Conservation (phyloP, 92 coral and sea anemone species). For the Blastomussa wellsi region DNA sequence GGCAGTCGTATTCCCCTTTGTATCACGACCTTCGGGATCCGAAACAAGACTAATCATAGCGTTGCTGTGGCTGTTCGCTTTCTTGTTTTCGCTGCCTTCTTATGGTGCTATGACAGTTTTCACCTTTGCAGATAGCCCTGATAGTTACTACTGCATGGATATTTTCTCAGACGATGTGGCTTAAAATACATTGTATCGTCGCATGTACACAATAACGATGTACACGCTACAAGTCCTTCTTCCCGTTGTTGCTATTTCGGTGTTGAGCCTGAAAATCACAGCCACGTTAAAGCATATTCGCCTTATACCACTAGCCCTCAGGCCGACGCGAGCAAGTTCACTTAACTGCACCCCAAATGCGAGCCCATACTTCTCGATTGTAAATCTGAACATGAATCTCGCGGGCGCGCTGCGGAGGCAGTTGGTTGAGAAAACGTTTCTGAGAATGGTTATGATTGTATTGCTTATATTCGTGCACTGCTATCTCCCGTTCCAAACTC, state of each 20-base stretch:
- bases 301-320: conserved; percentile 62
- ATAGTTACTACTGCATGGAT: conserved; percentile 49
- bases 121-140: background rate
- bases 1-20: conserved; percentile 78
- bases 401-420: conserved; percentile 61
- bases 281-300: conserved; percentile 65
- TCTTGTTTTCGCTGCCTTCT: conserved; percentile 69
- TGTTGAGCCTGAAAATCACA: conserved; percentile 66
- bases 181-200: conserved; percentile 38
- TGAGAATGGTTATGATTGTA: conserved; percentile 71
- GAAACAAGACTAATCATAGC: conserved; percentile 69
- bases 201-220: conserved; percentile 60
- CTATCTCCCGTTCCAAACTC: conserved; percentile 74
- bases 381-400: conserved; percentile 55
- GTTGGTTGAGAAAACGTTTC: conserved; percentile 67
- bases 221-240: conserved; percentile 60
- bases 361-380: conserved; percentile 66
- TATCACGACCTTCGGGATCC: conserved; percentile 72
- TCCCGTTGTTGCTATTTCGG: conserved; percentile 67
- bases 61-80: conserved; percentile 75
- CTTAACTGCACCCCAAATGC: conserved; percentile 61
- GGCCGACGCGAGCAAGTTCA: conserved; percentile 61
- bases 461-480: conserved; percentile 70
- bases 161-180: conserved; percentile 46
- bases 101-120: conserved; percentile 60